Percentiles rank a stretch among this genome's conserved stretches.
Conservation (phyloP, 2,113 vertebrate genomes). For the Callionymus lyra region DNA sequence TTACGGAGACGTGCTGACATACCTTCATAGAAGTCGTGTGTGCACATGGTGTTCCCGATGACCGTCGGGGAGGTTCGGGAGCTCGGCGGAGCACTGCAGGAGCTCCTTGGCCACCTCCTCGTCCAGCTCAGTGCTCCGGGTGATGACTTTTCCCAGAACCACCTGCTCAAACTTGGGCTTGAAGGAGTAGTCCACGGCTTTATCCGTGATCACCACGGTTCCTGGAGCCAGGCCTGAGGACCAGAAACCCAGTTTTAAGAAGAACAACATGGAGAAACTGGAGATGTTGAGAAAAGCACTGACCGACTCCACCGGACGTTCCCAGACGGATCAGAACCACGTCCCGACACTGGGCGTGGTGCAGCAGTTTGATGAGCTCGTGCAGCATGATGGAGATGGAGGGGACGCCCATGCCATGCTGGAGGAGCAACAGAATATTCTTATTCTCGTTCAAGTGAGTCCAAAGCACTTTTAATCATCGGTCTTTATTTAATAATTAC, state of each 20-base stretch:
- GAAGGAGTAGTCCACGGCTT: slow-evolving; percentile 74
- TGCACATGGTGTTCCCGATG: slow-evolving; percentile 77
- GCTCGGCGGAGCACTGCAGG: slow-evolving; percentile 68
- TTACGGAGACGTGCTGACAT: slow-evolving; percentile 3
- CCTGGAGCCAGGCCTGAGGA: slow-evolving; percentile 67
- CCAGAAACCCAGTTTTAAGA: not conserved
- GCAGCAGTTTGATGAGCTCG: slow-evolving; percentile 84
- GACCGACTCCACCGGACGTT: slow-evolving; percentile 82
- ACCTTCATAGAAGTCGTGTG: slow-evolving; percentile 86
- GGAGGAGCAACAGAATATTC: slow-evolving; percentile 5
- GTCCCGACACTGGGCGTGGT: slow-evolving; percentile 73
- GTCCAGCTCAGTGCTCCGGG: slow-evolving; percentile 76
- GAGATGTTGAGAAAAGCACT: slow-evolving; percentile 14
- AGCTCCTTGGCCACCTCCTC: slow-evolving; percentile 67
- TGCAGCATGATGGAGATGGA: slow-evolving; percentile 87
- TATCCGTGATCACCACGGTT: slow-evolving; percentile 77
- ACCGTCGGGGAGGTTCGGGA: slow-evolving; percentile 59
- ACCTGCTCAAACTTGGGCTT: slow-evolving; percentile 72
- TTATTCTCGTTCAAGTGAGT: too few relatives aligned
- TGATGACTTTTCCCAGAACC: slow-evolving; percentile 75
- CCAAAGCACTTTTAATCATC: too few relatives aligned
- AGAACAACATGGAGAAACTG: not conserved
- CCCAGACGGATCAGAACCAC: slow-evolving; percentile 77
- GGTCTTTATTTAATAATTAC: too few relatives aligned
- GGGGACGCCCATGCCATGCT: slow-evolving; percentile 83